Evolutionary conservation across 2,888 invertebrate genomes (phyloP).

Genomic region (Sesia apiformis): DNA sequence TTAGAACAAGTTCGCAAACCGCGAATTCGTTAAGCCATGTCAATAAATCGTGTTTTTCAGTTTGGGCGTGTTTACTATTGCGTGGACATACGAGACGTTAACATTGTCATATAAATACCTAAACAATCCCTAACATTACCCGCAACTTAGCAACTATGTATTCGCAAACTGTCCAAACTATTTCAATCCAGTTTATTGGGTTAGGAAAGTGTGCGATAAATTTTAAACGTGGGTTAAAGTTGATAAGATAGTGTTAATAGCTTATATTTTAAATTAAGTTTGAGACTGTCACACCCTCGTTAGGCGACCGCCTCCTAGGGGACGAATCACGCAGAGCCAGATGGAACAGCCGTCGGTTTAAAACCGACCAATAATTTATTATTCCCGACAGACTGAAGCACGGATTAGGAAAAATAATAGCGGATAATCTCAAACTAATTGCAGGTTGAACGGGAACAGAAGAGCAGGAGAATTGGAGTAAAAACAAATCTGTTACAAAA

Average conservation of each 20-base stretch:
- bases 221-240: constrained; percentile 5
- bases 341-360: constrained; percentile 25
- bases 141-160: background rate
- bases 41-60: background rate
- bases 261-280: constrained; percentile 45
- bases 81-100: background rate
- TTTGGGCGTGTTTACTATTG: background rate
- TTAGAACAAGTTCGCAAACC: constrained; percentile 22
- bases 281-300: constrained; percentile 47
- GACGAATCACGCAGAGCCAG: constrained; percentile 26
- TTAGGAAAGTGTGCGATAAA: constrained; percentile 11
- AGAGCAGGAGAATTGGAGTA: background rate
- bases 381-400: constrained; percentile 24
- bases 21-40: background rate
- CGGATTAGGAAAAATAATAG: constrained; percentile 30
- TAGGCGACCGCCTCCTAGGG: constrained; percentile 13
- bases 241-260: constrained; percentile 38
- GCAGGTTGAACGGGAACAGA: background rate
- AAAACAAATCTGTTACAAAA: background rate
- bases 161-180: constrained; percentile 13
- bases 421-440: constrained; percentile 19
- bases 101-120: background rate
- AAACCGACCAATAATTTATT: constrained; percentile 33
- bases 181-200: constrained; percentile 17
- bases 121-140: background rate